phyloP scores from a whole-genome alignment of 92 coral and sea anemone genomes.

The Palythoa heliodiscus region DNA sequence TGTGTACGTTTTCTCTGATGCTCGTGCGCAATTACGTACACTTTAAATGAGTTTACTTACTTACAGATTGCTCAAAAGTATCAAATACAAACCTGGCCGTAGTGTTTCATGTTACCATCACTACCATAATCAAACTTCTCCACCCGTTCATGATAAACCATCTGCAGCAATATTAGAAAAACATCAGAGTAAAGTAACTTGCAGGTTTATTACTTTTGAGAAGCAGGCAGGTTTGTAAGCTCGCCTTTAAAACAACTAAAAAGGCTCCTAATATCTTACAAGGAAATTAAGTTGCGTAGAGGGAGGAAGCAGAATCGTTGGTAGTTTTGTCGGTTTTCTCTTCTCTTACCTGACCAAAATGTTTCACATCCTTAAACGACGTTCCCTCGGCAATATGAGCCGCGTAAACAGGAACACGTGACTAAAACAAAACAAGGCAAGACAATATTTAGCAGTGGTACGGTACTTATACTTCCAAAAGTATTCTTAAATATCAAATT shows the following conservation, averaged over 20 bases:
- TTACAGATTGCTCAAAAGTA: background rate
- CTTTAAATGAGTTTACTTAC: background rate
- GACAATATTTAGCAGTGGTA: background rate
- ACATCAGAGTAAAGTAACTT: background rate
- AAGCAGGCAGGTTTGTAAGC: no score
- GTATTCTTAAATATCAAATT: no score
- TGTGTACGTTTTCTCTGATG: no score
- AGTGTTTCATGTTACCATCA: slow-evolving; percentile 74
- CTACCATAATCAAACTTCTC: slow-evolving; percentile 86
- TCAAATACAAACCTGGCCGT: slow-evolving; percentile 69
- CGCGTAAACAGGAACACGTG: slow-evolving; percentile 81
- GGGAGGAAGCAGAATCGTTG: no score
- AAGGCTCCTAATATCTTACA: no score
- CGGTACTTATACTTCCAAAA: no score
- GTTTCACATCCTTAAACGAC: slow-evolving; percentile 86
- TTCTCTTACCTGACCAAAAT: slow-evolving; percentile 87
- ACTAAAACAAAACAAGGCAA: slow-evolving; percentile 48
- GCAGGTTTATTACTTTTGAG: background rate
- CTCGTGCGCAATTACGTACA: no score
- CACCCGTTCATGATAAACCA: slow-evolving; percentile 69
- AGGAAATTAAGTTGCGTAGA: no score
- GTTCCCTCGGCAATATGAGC: slow-evolving; percentile 95
- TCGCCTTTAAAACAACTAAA: background rate
- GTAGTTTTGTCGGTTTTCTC: background rate
- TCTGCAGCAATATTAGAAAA: slow-evolving; percentile 40